Evolutionary conservation across 1,140 invertebrate genomes (phyloP).

Genomic region (Colletes gigas): DNA sequence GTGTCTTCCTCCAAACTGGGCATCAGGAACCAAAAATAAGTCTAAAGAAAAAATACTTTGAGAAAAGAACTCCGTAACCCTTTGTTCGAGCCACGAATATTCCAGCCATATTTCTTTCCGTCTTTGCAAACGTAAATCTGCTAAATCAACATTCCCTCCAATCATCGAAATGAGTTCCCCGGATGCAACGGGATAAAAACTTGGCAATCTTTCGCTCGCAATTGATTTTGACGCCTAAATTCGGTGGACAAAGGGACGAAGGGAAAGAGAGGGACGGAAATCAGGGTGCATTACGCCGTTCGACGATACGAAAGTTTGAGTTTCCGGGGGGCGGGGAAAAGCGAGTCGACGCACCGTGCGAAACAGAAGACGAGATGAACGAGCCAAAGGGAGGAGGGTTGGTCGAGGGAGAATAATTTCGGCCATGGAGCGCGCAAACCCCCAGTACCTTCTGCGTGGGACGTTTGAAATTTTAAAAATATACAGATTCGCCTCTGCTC

Average conservation of each 20-base stretch:
- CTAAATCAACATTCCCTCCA: not conserved
- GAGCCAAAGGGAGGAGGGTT: not conserved
- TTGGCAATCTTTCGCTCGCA: not conserved
- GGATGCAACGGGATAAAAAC: not conserved
- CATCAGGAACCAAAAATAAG: too few species aligned
- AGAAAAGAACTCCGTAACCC: too few species aligned
- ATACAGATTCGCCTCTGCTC: not conserved
- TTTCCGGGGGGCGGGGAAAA: too few species aligned
- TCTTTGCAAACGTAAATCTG: too few species aligned
- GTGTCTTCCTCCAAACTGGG: too few species aligned
- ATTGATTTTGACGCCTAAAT: not conserved
- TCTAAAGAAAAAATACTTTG: too few species aligned
- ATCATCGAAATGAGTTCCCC: constrained; percentile 6
- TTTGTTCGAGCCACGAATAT: too few species aligned
- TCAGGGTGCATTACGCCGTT: not conserved
- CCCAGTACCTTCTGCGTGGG: not conserved
- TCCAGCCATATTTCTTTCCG: too few species aligned
- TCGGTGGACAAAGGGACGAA: not conserved
- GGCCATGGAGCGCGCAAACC: not conserved
- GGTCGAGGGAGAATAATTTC: not conserved
- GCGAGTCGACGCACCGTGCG: not conserved
- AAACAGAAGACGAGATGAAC: not conserved
- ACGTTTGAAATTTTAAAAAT: not conserved
- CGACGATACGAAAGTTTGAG: not conserved
- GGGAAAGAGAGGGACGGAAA: not conserved